Evolutionary conservation across 2,113 vertebrate species (phyloP).

Genomic region (Gadus chalcogrammus): DNA sequence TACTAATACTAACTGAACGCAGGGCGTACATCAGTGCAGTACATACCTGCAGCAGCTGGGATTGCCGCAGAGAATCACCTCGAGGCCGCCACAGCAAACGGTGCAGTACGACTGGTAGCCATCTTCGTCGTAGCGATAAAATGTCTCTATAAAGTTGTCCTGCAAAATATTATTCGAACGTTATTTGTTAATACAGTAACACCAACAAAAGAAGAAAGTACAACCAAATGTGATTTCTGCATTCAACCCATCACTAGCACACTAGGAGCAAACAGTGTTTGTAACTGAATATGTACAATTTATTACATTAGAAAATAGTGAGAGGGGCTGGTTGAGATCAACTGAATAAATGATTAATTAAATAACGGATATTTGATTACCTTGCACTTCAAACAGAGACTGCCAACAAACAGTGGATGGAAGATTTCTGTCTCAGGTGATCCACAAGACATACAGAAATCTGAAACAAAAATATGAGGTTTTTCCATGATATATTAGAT

Average conservation of each 20-base stretch:
- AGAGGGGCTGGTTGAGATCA: neutral
- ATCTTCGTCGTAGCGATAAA: slow-evolving; percentile 91
- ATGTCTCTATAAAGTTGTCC: slow-evolving; percentile 88
- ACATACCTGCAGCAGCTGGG: slow-evolving; percentile 85
- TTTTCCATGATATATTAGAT: neutral
- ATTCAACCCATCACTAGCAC: too few relatives aligned
- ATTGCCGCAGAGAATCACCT: slow-evolving; percentile 89
- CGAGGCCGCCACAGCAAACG: slow-evolving; percentile 83
- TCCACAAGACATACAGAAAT: slow-evolving; percentile 87
- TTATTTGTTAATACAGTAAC: too few relatives aligned
- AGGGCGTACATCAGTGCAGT: neutral
- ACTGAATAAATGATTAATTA: neutral
- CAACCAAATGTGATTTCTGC: too few relatives aligned
- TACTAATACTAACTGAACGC: too few relatives aligned
- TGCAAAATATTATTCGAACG: slow-evolving; percentile 43
- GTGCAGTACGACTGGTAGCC: slow-evolving; percentile 96
- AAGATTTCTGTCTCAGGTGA: slow-evolving; percentile 67
- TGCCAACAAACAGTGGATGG: slow-evolving; percentile 90
- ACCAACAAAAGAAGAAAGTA: too few relatives aligned
- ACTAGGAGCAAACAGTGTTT: too few relatives aligned
- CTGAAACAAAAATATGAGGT: slow-evolving; percentile 60
- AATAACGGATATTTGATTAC: slow-evolving; percentile 47
- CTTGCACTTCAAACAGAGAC: slow-evolving; percentile 87
- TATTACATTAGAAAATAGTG: neutral
- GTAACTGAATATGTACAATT: too few relatives aligned